Conservation (phyloP, 2,797 vertebrate species). For the Protonibea diacanthus region DNA sequence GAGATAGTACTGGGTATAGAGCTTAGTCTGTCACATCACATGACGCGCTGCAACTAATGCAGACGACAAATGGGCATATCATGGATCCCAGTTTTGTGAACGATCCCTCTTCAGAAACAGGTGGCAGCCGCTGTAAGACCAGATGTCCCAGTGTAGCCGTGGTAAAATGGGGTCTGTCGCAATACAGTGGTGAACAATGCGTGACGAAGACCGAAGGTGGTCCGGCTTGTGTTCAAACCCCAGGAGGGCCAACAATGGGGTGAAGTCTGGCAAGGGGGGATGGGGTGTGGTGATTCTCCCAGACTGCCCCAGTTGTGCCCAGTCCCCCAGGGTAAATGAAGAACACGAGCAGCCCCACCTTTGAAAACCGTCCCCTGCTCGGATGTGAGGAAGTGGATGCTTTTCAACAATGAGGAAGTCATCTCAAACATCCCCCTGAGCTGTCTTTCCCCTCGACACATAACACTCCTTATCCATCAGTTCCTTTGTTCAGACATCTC, state of each 20-base stretch:
- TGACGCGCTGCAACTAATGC: slow-evolving; percentile 86
- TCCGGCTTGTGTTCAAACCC: slow-evolving; percentile 76
- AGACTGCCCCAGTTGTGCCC: slow-evolving; percentile 55
- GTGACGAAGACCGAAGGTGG: slow-evolving; percentile 80
- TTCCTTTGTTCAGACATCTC: slow-evolving; percentile 77
- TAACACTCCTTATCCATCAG: slow-evolving; percentile 68
- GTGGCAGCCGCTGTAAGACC: slow-evolving; percentile 82
- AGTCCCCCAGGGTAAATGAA: slow-evolving; percentile 41
- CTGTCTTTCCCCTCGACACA: slow-evolving; percentile 55
- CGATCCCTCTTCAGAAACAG: slow-evolving; percentile 81
- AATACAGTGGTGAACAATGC: slow-evolving; percentile 79
- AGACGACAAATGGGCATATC: slow-evolving; percentile 84
- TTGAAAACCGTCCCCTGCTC: slow-evolving; percentile 52
- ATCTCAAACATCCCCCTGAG: slow-evolving; percentile 74
- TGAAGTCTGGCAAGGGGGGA: slow-evolving; percentile 36
- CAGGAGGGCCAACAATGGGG: slow-evolving; percentile 50
- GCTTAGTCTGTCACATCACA: slow-evolving; percentile 87
- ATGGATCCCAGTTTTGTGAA: slow-evolving; percentile 77
- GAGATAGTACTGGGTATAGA: slow-evolving; percentile 82
- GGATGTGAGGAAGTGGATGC: slow-evolving; percentile 68
- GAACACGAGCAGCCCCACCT: slow-evolving; percentile 48
- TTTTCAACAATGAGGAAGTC: slow-evolving; percentile 71
- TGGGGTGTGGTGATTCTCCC: slow-evolving; percentile 10
- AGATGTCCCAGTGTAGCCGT: slow-evolving; percentile 82
- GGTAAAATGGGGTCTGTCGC: slow-evolving; percentile 75